Evolutionary conservation across 2,113 vertebrate genomes (phyloP).

Genomic region (Sapayoa aenigma): DNA sequence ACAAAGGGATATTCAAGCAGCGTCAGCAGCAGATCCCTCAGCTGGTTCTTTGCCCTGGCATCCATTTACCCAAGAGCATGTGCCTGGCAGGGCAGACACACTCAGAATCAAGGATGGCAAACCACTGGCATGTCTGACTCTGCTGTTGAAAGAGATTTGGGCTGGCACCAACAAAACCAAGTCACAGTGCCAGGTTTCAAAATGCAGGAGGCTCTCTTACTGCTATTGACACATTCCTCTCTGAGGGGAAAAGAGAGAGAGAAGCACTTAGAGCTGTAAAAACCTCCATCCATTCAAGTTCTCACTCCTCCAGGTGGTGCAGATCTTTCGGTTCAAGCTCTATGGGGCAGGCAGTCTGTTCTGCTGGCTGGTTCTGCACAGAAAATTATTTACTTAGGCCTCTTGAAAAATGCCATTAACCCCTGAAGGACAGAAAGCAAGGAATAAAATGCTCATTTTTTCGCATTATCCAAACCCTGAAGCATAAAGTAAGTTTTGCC

Average conservation of each 20-base stretch:
- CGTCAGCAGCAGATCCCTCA: background rate
- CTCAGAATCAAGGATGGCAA: background rate
- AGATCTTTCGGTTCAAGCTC: background rate
- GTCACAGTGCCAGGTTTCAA: background rate
- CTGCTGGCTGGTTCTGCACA: background rate
- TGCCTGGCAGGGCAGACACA: background rate
- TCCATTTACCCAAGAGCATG: background rate
- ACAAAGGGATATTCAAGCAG: background rate
- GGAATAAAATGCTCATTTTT: background rate
- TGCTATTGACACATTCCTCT: background rate
- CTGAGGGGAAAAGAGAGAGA: background rate
- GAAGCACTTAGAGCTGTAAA: background rate
- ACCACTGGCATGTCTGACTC: background rate
- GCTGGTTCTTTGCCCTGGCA: background rate
- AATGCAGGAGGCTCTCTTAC: background rate
- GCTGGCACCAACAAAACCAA: background rate
- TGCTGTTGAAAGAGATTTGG: background rate
- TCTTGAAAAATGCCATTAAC: background rate
- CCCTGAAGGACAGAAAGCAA: background rate
- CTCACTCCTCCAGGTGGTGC: fast-evolving
- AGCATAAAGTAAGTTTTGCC: background rate
- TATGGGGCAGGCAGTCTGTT: background rate
- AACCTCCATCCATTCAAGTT: background rate
- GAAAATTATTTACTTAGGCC: background rate
- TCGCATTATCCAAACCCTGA: background rate